Evolutionary conservation across 2,888 invertebrate genomes (phyloP), one percentile per base, ranked within the genome.

Genomic region (Toxonevra muliebris): DNA sequence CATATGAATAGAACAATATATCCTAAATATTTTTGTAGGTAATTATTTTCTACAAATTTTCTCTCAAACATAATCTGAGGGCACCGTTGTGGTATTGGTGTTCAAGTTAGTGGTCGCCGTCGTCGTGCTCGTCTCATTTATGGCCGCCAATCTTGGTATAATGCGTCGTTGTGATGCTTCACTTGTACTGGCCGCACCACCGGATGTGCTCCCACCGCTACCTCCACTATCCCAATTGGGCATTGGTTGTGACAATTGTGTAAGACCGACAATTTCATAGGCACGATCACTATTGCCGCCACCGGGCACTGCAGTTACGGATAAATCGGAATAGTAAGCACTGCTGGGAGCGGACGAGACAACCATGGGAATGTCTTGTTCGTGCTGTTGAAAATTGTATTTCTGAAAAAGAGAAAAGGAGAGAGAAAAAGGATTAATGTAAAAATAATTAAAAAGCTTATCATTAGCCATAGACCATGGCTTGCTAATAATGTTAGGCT

Each of bases 311-410:
- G 82, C 85, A 15, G 87, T 87, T 17, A 88, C 87, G 15, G 89
- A 89, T 65, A 92, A 85, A 83, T 92, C 91, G 68, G 91, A 91
- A 81, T 92, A 92, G 81, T 92, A 92, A 40, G 91, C 91, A 84
- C 91, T 91, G 79, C 91, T 91, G n/a, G 91, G 91, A 10, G 91
- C 90, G 69, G 89, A 89, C 41, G 88, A 88, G 41, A 86, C 84
- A 70, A 85, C 84, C 82, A 85, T 84, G 55, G 89, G 89, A 40
- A 89, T 82, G 76, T 85, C 86, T 73, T 86, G 85, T 69, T 85
- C 86, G 71, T 85, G 84, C 62, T 80, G 80, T 75, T 85, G 84
- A 75, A 83, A 84, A 76, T 80, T 82, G 72, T 84, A 84, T 80
- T 84, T 84, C 85, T 82, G 72, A 1, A 61, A 67, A 19, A 50